Evolutionary conservation across 2,888 invertebrate genomes (phyloP).

Genomic region (Tenthredo distinguenda): DNA sequence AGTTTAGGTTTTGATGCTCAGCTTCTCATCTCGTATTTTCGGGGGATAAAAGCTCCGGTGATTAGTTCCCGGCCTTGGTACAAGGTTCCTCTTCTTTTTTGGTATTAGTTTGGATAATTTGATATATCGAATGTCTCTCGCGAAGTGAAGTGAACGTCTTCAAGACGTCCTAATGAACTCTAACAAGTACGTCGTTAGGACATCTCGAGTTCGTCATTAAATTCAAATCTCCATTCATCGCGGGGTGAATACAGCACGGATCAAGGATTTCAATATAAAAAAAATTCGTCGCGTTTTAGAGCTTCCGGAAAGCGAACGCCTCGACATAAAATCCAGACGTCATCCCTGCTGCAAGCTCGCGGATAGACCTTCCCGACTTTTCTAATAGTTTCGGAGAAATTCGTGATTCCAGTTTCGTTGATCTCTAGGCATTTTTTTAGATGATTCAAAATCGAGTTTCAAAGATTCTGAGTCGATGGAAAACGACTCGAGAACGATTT

Average conservation of each 20-base stretch:
- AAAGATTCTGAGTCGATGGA: background rate
- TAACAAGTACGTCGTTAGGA: background rate
- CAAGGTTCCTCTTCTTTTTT: background rate
- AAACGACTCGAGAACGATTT: background rate
- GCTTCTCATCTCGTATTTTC: too few species aligned
- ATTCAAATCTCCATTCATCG: background rate
- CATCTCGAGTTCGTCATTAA: background rate
- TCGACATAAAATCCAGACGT: background rate
- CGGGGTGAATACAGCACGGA: background rate
- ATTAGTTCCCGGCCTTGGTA: too few species aligned
- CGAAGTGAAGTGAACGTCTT: background rate
- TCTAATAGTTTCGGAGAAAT: background rate
- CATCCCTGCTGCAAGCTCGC: too few species aligned
- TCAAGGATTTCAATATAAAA: background rate
- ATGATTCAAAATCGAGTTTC: background rate
- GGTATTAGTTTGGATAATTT: background rate
- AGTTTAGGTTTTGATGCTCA: background rate
- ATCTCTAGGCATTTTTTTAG: background rate
- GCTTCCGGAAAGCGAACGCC: background rate
- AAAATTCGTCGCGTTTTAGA: background rate
- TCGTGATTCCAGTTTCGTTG: background rate
- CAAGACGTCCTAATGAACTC: background rate
- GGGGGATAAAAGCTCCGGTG: too few species aligned
- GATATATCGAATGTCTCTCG: background rate
- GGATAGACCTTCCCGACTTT: background rate